Evolutionary conservation across 2,113 vertebrate genomes (phyloP).

Genomic region (Tragelaphus imberbis): DNA sequence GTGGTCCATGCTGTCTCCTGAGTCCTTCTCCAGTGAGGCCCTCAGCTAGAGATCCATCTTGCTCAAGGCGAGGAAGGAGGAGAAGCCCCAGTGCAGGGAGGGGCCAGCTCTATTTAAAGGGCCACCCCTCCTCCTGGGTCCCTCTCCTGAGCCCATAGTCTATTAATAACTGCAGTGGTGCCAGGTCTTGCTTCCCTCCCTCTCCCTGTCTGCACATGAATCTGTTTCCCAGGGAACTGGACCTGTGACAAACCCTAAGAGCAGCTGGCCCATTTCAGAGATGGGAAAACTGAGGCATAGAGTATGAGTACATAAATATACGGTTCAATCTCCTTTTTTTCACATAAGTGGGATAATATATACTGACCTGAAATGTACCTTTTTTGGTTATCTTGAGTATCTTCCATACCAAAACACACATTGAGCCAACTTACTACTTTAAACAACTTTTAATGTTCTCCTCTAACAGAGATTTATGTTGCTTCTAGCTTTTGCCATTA

Average conservation of each 20-base stretch:
- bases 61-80: not conserved
- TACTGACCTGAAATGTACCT: not conserved
- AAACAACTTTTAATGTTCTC: not conserved
- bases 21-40: not conserved
- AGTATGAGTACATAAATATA: not conserved
- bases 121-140: not conserved
- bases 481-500: not conserved
- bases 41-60: not conserved
- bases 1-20: not conserved
- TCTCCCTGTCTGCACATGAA: not conserved
- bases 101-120: not conserved
- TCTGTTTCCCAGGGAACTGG: not conserved
- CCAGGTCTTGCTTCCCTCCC: not conserved
- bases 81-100: not conserved
- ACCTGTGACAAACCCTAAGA: not conserved
- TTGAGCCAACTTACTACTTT: not conserved
- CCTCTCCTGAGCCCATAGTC: not conserved
- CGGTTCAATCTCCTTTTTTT: not conserved
- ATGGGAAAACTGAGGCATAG: not conserved
- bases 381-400: not conserved
- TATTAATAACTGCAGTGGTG: rapidly evolving
- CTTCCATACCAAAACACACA: not conserved
- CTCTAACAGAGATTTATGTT: not conserved
- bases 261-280: not conserved
- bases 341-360: not conserved